Percentiles rank a stretch among this genome's conserved stretches.
phyloP scores from a whole-genome alignment of 2,888 invertebrate species.

The Ichneumoninae sp. region DNA sequence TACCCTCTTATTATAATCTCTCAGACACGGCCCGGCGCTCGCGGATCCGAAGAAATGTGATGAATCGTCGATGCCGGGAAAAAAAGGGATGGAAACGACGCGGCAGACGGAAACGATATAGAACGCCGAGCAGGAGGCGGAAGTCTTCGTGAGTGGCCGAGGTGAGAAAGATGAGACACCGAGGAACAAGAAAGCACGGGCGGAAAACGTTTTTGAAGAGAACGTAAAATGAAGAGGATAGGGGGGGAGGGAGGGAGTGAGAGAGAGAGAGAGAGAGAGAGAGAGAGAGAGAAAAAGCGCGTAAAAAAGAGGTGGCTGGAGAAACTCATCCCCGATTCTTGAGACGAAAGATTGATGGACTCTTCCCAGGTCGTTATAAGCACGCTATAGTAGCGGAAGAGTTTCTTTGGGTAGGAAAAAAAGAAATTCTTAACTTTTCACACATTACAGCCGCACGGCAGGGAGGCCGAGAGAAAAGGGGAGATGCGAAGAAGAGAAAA shows the following conservation, averaged over 20 bases:
- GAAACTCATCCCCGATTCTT: slow-evolving; percentile 20
- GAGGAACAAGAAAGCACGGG: slow-evolving; percentile 9
- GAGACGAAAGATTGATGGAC: slow-evolving; percentile 25
- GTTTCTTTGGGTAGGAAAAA: neutral
- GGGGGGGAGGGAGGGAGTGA: neutral
- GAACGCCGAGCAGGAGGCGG: neutral
- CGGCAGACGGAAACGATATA: neutral
- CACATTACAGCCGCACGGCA: neutral
- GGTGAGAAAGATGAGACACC: slow-evolving; percentile 18
- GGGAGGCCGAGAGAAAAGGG: neutral
- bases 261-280: neutral
- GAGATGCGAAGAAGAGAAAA: neutral
- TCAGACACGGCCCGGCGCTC: slow-evolving; percentile 7
- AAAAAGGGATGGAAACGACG: neutral
- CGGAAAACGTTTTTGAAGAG: slow-evolving; percentile 4
- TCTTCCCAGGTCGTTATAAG: slow-evolving; percentile 2
- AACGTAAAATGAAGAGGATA: neutral
- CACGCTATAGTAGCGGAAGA: slow-evolving; percentile 1
- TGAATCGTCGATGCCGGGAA: slow-evolving; percentile 18
- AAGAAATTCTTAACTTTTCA: slow-evolving; percentile 10
- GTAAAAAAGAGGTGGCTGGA: slow-evolving; percentile 6
- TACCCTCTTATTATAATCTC: slow-evolving; percentile 45
- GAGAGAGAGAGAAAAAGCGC: neutral
- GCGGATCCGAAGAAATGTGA: slow-evolving; percentile 20
- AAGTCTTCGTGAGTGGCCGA: neutral